Base-by-base conservation (phyloP, 1,140 invertebrate genomes). In the Rhopalosiphum maidis region DNA sequence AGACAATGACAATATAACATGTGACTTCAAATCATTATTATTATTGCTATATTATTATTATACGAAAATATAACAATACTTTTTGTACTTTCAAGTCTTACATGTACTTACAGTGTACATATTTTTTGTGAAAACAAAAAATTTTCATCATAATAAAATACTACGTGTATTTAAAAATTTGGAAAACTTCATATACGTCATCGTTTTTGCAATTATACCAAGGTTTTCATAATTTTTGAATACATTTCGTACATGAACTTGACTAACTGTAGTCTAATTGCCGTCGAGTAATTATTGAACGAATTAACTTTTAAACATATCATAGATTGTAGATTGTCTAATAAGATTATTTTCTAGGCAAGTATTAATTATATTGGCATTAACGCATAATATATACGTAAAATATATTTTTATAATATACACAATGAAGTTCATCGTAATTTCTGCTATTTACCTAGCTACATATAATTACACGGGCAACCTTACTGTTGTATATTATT, bases 231-330 rank as follows among this genome's bases (percentile, higher is more conserved):
- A 4, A 85, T 30, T 30, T 85, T 85, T 23, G 3, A 21, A 85
- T 43, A n/a, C 30, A 77, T n/a, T 77, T 3, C n/a, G 5, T 18
- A 77, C 30, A 21, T 5, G 15, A n/a, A 77, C 30, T n/a, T 15
- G 4, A n/a, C 60, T 30, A 35, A 21, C 60, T n/a, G 11, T 77
- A n/a, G 0, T 1, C 30, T 77, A 18, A 35, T 77, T 77, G 60
- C 60, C 30, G n/a, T 21, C 30, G 5, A 77, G 30, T 77, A 77
- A 77, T 77, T 77, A 77, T 77, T n/a, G n/a, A 77, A 77, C 15
- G 60, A 77, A n/a, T 77, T 77, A 77, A 85, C 23, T 85, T 85
- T 85, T 30, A 30, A 85, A 41, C n/a, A n/a, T 77, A 85, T 85
- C 43, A 85, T 25, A 85, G 37, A 43, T 85, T 25, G 9, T 85